These are phyloP conservation scores for Melangyna quadrimaculata DNA, from an alignment of 2,888 invertebrate genomes.

Conservation along the genomic window DNA sequence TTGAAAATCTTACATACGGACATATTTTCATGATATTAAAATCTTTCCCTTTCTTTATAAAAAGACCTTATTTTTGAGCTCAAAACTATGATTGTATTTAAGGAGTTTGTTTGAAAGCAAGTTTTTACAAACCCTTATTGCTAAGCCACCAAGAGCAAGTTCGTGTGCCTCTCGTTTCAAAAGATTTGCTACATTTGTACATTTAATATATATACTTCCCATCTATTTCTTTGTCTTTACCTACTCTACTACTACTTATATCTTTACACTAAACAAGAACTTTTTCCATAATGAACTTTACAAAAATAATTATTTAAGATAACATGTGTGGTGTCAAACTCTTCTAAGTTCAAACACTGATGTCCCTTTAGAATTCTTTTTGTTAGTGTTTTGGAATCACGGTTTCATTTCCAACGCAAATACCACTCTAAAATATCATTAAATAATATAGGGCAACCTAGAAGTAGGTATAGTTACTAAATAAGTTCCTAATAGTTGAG, in stretches of 20 bases:
- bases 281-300: background rate
- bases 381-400: background rate
- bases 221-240: background rate
- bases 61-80: too few species aligned
- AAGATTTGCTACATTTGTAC: too few species aligned
- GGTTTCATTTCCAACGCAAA: background rate
- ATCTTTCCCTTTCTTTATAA: too few species aligned
- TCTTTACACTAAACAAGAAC: background rate
- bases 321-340: background rate
- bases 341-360: background rate
- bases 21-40: too few species aligned
- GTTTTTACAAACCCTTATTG: too few species aligned
- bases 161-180: too few species aligned
- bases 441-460: background rate
- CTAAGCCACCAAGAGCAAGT: too few species aligned
- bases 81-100: too few species aligned
- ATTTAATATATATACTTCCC: background rate
- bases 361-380: background rate
- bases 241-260: background rate
- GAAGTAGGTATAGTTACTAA: background rate
- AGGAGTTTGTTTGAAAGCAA: too few species aligned
- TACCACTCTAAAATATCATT: background rate
- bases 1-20: too few species aligned
- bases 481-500: slow-evolving; percentile 1
- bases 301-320: background rate